phyloP scores from a whole-genome alignment of 2,113 vertebrate genomes.

The Lagopus leucura region DNA sequence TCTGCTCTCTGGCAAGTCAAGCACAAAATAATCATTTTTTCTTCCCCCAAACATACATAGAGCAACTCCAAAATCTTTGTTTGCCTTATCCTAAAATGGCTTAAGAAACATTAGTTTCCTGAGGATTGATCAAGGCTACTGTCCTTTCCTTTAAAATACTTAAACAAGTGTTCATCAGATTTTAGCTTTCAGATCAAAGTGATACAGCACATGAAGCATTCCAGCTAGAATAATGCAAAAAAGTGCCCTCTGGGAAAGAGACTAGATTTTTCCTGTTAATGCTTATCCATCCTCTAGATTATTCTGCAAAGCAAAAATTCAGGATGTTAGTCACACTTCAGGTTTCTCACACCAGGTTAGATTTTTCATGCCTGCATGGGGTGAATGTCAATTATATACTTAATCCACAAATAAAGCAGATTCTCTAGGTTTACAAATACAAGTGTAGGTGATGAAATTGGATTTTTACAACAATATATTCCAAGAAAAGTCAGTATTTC shows the following conservation, averaged over 20 bases:
- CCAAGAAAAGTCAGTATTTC: not conserved
- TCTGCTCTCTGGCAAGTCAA: not conserved
- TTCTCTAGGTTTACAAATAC: not conserved
- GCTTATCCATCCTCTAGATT: slow-evolving; percentile 20
- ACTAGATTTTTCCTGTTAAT: slow-evolving; percentile 36
- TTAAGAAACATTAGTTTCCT: not conserved
- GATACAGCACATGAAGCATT: not conserved
- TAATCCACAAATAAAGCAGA: not conserved
- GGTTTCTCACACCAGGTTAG: slow-evolving; percentile 43
- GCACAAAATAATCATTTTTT: not conserved
- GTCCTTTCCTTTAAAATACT: not conserved
- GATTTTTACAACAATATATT: not conserved
- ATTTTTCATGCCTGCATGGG: slow-evolving; percentile 11
- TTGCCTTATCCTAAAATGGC: not conserved
- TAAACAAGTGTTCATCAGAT: not conserved
- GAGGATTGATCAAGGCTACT: not conserved
- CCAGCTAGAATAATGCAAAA: not conserved
- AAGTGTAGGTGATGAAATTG: not conserved
- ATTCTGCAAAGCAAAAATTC: slow-evolving; percentile 22
- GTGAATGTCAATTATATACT: not conserved
- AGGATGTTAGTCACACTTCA: slow-evolving; percentile 38
- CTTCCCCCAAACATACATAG: not conserved
- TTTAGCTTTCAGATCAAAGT: not conserved
- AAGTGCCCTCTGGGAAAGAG: slow-evolving; percentile 23
- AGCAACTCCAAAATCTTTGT: not conserved